Evolutionary conservation across 2,888 invertebrate genomes (phyloP).

Genomic region (Eutolmus rufibarbis): DNA sequence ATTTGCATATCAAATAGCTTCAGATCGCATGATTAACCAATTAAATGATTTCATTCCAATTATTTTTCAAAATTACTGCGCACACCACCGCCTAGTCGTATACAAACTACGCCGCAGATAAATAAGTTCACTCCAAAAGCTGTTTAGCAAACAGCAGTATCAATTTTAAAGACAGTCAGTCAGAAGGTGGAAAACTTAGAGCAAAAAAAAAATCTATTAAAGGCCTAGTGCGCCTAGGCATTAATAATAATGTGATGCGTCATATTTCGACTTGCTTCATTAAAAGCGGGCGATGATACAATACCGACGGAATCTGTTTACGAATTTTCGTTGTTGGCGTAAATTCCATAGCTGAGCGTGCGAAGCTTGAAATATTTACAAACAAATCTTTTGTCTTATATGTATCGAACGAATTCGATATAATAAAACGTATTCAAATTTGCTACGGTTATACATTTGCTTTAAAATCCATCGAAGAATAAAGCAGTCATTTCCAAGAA

Average conservation of each 20-base stretch:
- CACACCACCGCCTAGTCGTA: background rate
- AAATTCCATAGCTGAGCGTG: background rate
- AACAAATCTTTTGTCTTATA: background rate
- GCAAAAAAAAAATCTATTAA: background rate
- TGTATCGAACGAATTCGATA: background rate
- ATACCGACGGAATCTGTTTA: background rate
- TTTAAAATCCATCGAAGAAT: background rate
- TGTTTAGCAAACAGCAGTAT: background rate
- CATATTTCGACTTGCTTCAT: background rate
- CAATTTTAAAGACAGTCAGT: background rate
- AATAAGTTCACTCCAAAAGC: background rate
- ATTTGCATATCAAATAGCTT: background rate
- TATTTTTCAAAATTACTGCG: background rate
- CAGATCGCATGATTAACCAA: background rate
- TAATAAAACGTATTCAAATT: background rate
- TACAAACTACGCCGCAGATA: background rate
- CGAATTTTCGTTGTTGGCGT: background rate
- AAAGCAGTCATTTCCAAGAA: background rate
- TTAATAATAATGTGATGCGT: conserved; percentile 14
- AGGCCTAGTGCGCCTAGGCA: background rate
- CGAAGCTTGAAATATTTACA: background rate
- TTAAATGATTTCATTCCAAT: background rate
- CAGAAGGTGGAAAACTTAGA: background rate
- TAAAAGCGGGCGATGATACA: conserved; percentile 5
- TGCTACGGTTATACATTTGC: background rate